Conservation (phyloP, 2,113 vertebrate genomes). For the Suncus etruscus region DNA sequence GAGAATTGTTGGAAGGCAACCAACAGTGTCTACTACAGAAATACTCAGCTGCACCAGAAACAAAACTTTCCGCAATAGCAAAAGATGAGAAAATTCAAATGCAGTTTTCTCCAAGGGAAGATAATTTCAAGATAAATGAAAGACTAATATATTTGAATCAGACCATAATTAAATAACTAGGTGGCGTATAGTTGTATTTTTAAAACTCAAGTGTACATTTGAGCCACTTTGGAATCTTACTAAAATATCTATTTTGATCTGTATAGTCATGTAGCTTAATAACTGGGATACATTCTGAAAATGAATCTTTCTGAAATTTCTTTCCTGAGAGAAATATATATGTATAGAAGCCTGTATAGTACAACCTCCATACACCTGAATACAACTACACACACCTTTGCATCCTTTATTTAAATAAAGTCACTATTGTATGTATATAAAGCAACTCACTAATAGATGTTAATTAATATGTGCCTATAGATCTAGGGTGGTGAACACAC, state of each 20-base stretch:
- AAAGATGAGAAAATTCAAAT: not conserved
- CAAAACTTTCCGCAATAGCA: not conserved
- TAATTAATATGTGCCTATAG: not conserved
- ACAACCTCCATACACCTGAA: too few relatives aligned
- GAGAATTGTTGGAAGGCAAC: not conserved
- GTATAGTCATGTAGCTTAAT: not conserved
- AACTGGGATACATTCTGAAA: not conserved
- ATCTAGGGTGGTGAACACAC: not conserved
- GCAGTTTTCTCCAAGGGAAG: not conserved
- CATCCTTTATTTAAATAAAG: too few relatives aligned
- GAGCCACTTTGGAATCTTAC: not conserved
- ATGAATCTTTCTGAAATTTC: not conserved
- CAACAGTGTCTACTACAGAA: not conserved
- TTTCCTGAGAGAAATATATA: not conserved
- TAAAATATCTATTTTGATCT: not conserved
- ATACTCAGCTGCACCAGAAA: not conserved
- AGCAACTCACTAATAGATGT: not conserved
- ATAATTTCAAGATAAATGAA: not conserved
- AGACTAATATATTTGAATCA: slow-evolving; percentile 2
- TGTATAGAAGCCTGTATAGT: not conserved
- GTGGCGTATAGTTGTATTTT: not conserved
- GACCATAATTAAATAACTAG: not conserved
- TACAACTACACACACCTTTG: too few relatives aligned
- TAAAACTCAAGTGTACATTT: not conserved
- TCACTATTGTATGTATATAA: not conserved